Evolutionary conservation across 2,888 invertebrate species (phyloP).

Genomic region (Dyspetes luteomarginatus): DNA sequence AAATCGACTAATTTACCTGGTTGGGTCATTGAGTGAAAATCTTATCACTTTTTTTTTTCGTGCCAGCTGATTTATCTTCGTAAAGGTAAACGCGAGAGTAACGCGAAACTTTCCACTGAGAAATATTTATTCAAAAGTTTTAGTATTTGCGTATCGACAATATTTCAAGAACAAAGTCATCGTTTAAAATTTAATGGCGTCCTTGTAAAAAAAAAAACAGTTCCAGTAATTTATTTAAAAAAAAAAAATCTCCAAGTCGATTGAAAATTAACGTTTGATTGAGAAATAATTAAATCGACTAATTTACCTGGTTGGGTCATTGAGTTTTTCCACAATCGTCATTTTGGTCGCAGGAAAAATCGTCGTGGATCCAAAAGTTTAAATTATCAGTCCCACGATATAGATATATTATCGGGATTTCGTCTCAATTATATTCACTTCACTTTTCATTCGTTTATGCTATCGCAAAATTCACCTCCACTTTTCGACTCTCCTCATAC

Average conservation of each 20-base stretch:
- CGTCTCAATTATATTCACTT: slow-evolving; percentile 3
- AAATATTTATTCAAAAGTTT: slow-evolving; percentile 28
- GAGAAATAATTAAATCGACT: background rate
- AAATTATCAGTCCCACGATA: background rate
- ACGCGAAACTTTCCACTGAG: background rate
- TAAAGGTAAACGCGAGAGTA: background rate
- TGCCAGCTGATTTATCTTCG: background rate
- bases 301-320: slow-evolving; percentile 44
- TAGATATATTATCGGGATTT: background rate
- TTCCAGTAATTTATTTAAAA: background rate
- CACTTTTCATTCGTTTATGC: slow-evolving; percentile 22
- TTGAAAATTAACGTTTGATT: background rate
- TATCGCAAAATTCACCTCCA: slow-evolving; percentile 26
- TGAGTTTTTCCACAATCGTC: slow-evolving; percentile 50
- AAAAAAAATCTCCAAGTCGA: background rate
- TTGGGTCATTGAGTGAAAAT: no score
- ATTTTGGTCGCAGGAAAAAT: slow-evolving; percentile 25
- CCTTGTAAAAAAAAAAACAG: background rate
- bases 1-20: no score
- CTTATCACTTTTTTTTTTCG: background rate
- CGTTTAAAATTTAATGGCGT: no score
- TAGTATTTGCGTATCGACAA: background rate
- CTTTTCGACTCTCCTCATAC: background rate
- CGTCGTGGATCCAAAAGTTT: background rate
- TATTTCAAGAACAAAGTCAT: no score